phyloP scores from a whole-genome alignment of 2,888 invertebrate genomes.

The Caenorhabditis macrosperma region DNA sequence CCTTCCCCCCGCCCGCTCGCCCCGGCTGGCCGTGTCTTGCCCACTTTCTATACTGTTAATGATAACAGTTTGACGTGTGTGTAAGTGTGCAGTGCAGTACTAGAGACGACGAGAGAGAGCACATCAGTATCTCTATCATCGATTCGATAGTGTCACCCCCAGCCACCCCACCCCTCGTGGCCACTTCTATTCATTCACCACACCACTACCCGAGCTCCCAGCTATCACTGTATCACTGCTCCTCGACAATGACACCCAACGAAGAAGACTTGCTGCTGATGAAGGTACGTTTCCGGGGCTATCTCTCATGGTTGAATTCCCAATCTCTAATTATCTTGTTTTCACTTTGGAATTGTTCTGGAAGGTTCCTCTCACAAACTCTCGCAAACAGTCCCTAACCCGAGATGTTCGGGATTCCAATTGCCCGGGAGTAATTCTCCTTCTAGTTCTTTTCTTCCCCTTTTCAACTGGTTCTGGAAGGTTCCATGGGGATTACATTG shows the following conservation, averaged over 20 bases:
- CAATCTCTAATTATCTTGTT: too few species aligned
- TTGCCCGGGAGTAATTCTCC: too few species aligned
- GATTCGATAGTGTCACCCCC: background rate
- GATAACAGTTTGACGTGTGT: background rate
- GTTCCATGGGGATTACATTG: too few species aligned
- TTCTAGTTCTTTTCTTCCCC: too few species aligned
- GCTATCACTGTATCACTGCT: background rate
- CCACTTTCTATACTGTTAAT: background rate
- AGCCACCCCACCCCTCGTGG: background rate
- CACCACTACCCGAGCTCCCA: background rate
- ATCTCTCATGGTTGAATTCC: background rate
- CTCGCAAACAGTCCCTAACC: too few species aligned
- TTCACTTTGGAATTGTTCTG: too few species aligned
- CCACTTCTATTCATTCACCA: background rate
- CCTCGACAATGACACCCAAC: background rate
- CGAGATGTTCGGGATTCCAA: too few species aligned
- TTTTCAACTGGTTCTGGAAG: too few species aligned
- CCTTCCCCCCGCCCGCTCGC: too few species aligned
- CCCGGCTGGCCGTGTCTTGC: background rate
- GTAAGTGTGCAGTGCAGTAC: too few species aligned
- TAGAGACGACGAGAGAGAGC: too few species aligned
- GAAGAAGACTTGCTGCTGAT: background rate
- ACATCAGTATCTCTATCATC: background rate
- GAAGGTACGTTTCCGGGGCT: background rate
- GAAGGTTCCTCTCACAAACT: too few species aligned